Percentiles rank a stretch among this genome's conserved stretches.
These are phyloP conservation scores for Drosophila guanche DNA, from an alignment of 1,140 invertebrate species.

Conservation along the genomic window DNA sequence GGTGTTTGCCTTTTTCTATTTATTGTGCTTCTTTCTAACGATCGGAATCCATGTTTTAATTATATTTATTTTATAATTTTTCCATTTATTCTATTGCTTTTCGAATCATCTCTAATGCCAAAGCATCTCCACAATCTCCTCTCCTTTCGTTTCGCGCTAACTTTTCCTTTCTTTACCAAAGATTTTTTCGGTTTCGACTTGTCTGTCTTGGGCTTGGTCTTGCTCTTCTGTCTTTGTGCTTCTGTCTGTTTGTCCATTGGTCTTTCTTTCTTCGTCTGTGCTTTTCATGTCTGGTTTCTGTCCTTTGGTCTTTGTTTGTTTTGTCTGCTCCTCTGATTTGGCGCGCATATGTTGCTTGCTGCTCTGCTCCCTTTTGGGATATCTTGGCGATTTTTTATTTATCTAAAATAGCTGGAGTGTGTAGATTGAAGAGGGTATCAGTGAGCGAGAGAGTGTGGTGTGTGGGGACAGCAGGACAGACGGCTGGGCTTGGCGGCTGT, in stretches of 20 bases:
- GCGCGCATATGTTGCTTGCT: slow-evolving; percentile 68
- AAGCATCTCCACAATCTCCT: background rate
- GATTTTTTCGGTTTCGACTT: slow-evolving; percentile 52
- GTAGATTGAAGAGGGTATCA: background rate
- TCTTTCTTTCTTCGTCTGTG: slow-evolving; percentile 78
- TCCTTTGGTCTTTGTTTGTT: slow-evolving; percentile 72
- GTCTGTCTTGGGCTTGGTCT: slow-evolving; percentile 23
- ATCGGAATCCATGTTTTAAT: too few species aligned
- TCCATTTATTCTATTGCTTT: background rate
- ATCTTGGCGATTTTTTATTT: slow-evolving; percentile 63
- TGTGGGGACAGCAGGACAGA: slow-evolving; percentile 8
- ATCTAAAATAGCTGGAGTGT: slow-evolving; percentile 53
- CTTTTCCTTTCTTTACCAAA: slow-evolving; percentile 66
- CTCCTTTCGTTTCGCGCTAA: slow-evolving; percentile 7
- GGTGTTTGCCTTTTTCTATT: background rate
- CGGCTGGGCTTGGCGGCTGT: slow-evolving; percentile 26
- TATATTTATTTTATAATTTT: background rate
- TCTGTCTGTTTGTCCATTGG: slow-evolving; percentile 53
- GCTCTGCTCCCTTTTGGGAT: slow-evolving; percentile 1
- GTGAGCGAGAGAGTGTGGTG: background rate
- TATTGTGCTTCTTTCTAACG: background rate
- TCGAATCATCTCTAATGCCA: slow-evolving; percentile 15
- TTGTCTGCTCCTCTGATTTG: slow-evolving; percentile 74
- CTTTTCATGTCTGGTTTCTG: slow-evolving; percentile 39
- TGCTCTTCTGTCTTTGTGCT: slow-evolving; percentile 28